Base-by-base conservation (phyloP, 2,888 invertebrate species). In the Chaetogeoica ovagalla region DNA sequence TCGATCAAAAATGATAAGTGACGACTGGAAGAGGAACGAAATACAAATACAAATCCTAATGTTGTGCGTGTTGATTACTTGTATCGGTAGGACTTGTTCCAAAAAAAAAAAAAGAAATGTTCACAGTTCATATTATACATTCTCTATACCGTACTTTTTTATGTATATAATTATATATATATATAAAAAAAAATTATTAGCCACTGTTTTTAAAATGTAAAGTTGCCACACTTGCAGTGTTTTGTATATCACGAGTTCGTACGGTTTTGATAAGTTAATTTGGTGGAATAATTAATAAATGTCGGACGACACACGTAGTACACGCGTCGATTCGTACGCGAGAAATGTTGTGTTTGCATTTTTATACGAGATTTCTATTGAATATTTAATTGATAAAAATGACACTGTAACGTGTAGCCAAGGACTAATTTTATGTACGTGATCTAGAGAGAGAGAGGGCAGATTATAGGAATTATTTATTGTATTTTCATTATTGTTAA, bases 381-480 rank as follows among this genome's bases (percentile, higher is more conserved):
- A 57, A 59, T 21, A 21, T 75, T 75, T 59, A 76, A 76, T 76
- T 76, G 66, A 76, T 76, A 66, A 68, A 76, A 76, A 68, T 7
- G 57, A 76, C 66, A 59, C 8, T 59, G 43, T 59, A 48, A 48
- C 11, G 23, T 57, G 17, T 68, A 48, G 59, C 57, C 75, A 76
- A 76, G 75, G 75, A 76, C 66, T 68, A 68, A 76, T 76, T 76
- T 75, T 48, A 76, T 66, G 43, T 68, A 30, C 59, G 66, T 76
- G 75, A 68, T 66, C 75, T 76, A 30, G 30, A 30, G 30, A 30
- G 30, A 76, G 66, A 76, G 57, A 68, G 57, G 43, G 30, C 43
- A 59, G 57, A 68, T 75, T 68, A 66, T 65, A 30, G 55, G 30
- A 66, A n/a, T 11, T 43, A 30, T 30, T n/a, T 30, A 9, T 43